These are phyloP conservation scores for Lepus americanus DNA, from an alignment of 2,113 vertebrate genomes.

Conservation along the genomic window DNA sequence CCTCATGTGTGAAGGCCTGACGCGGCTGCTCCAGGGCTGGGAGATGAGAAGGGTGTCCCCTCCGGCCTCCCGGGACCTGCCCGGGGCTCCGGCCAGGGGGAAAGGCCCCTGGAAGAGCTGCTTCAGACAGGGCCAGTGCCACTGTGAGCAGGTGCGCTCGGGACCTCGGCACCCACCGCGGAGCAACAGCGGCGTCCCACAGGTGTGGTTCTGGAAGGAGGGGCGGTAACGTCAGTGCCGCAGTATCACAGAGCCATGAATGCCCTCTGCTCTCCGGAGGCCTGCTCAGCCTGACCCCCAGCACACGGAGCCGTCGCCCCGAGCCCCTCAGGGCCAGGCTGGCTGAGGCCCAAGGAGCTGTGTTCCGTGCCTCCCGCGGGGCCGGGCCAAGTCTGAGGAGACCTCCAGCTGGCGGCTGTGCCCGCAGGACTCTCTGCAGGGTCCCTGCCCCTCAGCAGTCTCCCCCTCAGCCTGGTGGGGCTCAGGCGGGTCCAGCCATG, in stretches of 20 bases:
- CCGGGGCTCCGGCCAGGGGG: background rate
- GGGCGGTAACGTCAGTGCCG: background rate
- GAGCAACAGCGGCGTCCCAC: no score
- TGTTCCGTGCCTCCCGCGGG: no score
- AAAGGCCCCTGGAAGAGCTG: background rate
- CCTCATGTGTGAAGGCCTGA: background rate
- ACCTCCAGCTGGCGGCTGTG: no score
- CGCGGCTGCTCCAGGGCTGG: background rate
- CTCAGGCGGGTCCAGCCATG: no score
- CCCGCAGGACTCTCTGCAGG: no score
- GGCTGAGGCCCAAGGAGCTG: background rate
- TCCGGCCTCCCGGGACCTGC: background rate
- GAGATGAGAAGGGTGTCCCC: background rate
- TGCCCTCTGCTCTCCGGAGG: background rate
- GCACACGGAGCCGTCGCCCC: no score
- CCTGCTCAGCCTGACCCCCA: background rate
- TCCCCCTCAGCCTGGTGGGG: no score
- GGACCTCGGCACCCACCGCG: no score
- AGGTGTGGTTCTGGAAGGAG: background rate
- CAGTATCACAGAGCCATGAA: background rate
- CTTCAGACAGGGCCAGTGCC: rapidly evolving
- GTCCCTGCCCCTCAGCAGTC: no score
- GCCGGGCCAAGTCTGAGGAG: no score
- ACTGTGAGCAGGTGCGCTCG: rapidly evolving
- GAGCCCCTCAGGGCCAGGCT: background rate